These are phyloP conservation scores for Wiebesia pumilae DNA, from an alignment of 1,140 invertebrate species.

Conservation along the genomic window DNA sequence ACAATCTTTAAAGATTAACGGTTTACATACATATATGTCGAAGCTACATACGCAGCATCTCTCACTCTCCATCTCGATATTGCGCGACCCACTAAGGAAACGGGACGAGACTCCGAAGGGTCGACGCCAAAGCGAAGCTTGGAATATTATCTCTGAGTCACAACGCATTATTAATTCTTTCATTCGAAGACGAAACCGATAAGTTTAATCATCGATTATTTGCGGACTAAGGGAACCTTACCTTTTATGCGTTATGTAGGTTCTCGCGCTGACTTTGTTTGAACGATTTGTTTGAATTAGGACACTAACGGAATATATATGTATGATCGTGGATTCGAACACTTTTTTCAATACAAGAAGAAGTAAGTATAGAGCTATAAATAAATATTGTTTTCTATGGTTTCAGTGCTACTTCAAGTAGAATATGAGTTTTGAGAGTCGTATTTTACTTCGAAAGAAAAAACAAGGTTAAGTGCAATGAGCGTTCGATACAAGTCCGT, in stretches of 20 bases:
- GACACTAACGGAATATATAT: not conserved
- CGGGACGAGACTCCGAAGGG: conserved; percentile 40
- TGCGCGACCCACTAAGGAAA: conserved; percentile 53
- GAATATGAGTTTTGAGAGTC: not conserved
- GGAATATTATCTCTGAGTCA: not conserved
- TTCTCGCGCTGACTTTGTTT: not conserved
- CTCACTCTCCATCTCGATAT: conserved; percentile 53
- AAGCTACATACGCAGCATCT: conserved; percentile 21
- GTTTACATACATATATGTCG: not conserved
- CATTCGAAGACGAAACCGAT: not conserved
- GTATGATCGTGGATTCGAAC: not conserved
- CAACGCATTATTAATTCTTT: conserved; percentile 20
- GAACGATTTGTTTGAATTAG: not conserved
- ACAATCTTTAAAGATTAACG: too few species aligned
- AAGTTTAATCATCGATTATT: not conserved
- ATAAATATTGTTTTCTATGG: conserved; percentile 7
- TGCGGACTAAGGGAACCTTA: not conserved
- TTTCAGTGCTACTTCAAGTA: not conserved
- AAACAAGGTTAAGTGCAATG: conserved; percentile 19
- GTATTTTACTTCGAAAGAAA: not conserved
- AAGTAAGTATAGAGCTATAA: not conserved
- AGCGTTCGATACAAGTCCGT: not conserved
- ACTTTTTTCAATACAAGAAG: not conserved
- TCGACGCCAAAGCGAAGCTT: not conserved
- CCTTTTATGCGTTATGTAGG: not conserved